Percentiles rank a stretch among this genome's conserved stretches.
Conservation (phyloP, 2,888 invertebrate genomes). For the Prosopocoilus inquinatus region DNA sequence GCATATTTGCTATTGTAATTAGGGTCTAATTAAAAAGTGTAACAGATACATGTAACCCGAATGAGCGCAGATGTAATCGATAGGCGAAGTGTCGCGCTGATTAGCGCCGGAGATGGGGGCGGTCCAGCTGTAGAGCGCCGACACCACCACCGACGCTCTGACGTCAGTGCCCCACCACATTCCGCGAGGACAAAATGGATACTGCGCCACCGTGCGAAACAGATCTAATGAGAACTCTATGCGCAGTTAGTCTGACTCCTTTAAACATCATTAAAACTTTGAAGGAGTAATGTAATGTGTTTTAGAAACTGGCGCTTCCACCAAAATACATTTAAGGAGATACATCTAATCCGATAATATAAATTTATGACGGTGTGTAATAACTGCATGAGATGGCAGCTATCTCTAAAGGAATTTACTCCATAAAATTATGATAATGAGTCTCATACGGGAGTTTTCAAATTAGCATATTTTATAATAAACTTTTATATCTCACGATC, state of each 20-base stretch:
- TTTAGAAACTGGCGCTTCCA: constrained; percentile 8
- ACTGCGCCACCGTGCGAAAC: constrained; percentile 38
- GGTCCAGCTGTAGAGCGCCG: constrained; percentile 40
- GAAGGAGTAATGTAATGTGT: constrained; percentile 14
- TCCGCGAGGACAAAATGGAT: constrained; percentile 31
- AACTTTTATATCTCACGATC: too few species aligned
- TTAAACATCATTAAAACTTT: constrained; percentile 29
- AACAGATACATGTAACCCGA: constrained; percentile 12
- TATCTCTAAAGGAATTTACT: too few species aligned
- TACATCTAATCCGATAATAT: neutral
- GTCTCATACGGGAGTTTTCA: too few species aligned
- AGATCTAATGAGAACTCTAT: constrained; percentile 38
- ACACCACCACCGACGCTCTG: constrained; percentile 31
- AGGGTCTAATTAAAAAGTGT: too few species aligned
- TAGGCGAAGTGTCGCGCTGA: constrained; percentile 47
- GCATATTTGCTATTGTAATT: too few species aligned
- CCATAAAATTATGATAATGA: too few species aligned
- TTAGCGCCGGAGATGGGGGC: constrained; percentile 45
- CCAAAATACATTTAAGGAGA: neutral
- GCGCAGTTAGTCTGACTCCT: constrained; percentile 28
- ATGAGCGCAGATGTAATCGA: constrained; percentile 43
- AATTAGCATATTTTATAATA: too few species aligned
- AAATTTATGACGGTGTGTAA: neutral
- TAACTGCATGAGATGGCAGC: too few species aligned
- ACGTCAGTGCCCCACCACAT: constrained; percentile 28